Evolutionary conservation across 1,140 invertebrate genomes (phyloP).

Genomic region (Trinorchestia longiramus): DNA sequence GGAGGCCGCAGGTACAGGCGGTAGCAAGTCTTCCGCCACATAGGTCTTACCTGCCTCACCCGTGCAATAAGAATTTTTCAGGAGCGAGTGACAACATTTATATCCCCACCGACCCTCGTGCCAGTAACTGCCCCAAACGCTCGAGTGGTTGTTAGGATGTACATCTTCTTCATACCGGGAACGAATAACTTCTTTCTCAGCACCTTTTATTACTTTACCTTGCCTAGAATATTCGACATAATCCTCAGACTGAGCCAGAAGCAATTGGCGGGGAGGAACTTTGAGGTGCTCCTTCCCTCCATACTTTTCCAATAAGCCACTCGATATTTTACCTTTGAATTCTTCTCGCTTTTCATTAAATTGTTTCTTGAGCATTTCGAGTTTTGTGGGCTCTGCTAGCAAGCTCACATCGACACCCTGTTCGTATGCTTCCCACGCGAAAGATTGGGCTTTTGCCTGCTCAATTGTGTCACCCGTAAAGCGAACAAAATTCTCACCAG

Average conservation of each 20-base stretch:
- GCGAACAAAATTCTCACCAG: constrained; percentile 96
- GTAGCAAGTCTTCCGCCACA: constrained; percentile 51
- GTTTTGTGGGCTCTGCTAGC: constrained; percentile 96
- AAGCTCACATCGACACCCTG: constrained; percentile 96
- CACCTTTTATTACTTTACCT: constrained; percentile 87
- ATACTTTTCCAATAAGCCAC: constrained; percentile 86
- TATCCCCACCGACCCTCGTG: constrained; percentile 93
- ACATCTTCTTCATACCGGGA: constrained; percentile 97
- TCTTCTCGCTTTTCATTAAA: constrained; percentile 91
- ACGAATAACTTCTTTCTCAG: constrained; percentile 86
- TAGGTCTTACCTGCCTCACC: constrained; percentile 81
- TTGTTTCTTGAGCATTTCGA: constrained; percentile 91
- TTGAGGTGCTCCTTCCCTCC: constrained; percentile 93
- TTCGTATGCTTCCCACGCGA: constrained; percentile 97
- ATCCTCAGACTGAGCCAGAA: constrained; percentile 92
- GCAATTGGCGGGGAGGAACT: constrained; percentile 84
- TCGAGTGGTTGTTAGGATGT: constrained; percentile 90
- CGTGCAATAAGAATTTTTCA: constrained; percentile 92
- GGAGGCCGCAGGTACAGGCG: constrained; percentile 62
- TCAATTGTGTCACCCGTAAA: constrained; percentile 92
- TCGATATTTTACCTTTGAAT: constrained; percentile 82
- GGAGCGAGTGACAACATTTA: constrained; percentile 93
- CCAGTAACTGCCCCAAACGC: constrained; percentile 97
- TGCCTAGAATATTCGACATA: constrained; percentile 96
- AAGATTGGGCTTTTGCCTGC: constrained; percentile 92